Evolutionary conservation across 37 sponge, comb jelly and placozoan species (phyloP), one percentile per base, ranked within the genome.

Genomic region (Hexactinellida sp.): DNA sequence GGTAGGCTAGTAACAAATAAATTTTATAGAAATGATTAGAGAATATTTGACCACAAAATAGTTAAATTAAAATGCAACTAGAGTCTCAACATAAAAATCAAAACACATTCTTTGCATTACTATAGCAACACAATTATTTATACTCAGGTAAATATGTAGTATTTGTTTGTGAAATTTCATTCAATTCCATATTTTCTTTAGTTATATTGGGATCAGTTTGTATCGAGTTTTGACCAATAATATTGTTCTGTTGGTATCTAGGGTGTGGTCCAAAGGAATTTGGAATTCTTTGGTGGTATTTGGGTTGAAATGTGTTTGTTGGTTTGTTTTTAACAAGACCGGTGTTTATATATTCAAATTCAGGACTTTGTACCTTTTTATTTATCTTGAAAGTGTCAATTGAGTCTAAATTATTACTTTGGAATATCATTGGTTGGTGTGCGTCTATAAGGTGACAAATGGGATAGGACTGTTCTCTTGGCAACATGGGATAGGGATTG

Each of bases 401-500:
- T 21, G 34, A 21, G 34, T 63, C 76, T 25, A 28, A n/a, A 25
- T 63, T n/a, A 23, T 63, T 10, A 3, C 19, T 25, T n/a, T 63
- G 76, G 34, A 21, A 63, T 3, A 63, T n/a, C 13, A 63, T 21
- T 32, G 76, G 76, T 28, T 63, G 76, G 25, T 63, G 32, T 3
- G 19, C 3, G 13, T 63, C 76, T 28, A 63, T 10, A 23, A 10
- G 34, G 3, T 10, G 76, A 25, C 28, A 7, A 28, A 63, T 63
- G 3, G 76, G 76, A n/a, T n/a, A 63, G 3, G 76, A 25, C 30
- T 63, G 76, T 63, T 63, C 76, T 63, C 76, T 63, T 25, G 76
- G 76, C 76, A 63, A 63, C 76, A 63, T 63, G 76, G 3, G 25
- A 23, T 63, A 63, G 76, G 76, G 28, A 28, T 63, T 63, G 76